phyloP scores from a whole-genome alignment of 1,140 invertebrate genomes.

The Bombyx mandarina region DNA sequence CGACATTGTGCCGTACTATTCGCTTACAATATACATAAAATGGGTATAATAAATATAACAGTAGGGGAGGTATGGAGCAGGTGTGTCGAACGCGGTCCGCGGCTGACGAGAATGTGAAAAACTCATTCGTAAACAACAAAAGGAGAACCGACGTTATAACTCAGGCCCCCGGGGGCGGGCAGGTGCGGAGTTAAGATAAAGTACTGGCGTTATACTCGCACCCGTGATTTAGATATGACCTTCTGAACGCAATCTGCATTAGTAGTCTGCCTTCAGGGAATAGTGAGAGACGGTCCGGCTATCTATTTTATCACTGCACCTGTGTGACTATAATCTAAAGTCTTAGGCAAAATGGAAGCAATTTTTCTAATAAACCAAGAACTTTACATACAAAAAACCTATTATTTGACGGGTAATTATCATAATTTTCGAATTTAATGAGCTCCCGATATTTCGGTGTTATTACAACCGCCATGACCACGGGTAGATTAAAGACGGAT shows the following conservation, averaged over 20 bases:
- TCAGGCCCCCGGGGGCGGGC: constrained; percentile 27
- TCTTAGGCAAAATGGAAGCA: neutral
- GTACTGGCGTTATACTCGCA: constrained; percentile 40
- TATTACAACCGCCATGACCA: too few relatives aligned
- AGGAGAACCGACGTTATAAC: constrained; percentile 38
- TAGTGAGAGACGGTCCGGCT: constrained; percentile 9
- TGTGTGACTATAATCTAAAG: constrained; percentile 13
- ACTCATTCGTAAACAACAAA: constrained; percentile 57
- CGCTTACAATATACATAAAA: constrained; percentile 40
- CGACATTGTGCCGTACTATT: constrained; percentile 40
- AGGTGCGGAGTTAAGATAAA: constrained; percentile 51
- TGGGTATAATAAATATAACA: constrained; percentile 42
- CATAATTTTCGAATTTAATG: too few relatives aligned
- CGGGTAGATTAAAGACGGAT: too few relatives aligned
- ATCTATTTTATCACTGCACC: constrained; percentile 25
- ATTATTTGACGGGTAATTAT: too few relatives aligned
- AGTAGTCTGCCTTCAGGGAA: constrained; percentile 25
- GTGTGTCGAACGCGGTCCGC: constrained; percentile 39
- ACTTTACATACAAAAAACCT: too few relatives aligned
- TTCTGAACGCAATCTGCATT: constrained; percentile 45
- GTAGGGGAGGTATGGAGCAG: constrained; percentile 32
- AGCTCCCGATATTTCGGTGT: too few relatives aligned
- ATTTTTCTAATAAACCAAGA: too few relatives aligned
- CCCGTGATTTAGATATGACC: constrained; percentile 56
- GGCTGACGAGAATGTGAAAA: constrained; percentile 43